Conservation (phyloP, 1,140 invertebrate genomes). For the Gonatopus flavifemur region DNA sequence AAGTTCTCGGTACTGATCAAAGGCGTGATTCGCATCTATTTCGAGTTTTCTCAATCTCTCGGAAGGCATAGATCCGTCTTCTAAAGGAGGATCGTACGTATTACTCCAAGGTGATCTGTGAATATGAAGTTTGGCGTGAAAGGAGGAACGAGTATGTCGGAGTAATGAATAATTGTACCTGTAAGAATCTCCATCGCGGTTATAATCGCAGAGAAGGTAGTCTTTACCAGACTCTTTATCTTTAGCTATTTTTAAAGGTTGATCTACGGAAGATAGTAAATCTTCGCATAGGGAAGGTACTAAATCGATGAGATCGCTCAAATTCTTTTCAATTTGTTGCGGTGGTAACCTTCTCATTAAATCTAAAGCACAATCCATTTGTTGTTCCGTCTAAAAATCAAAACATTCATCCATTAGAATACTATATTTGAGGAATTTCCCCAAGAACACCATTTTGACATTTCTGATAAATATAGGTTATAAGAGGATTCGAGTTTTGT, state of each 20-base stretch:
- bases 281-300: slow-evolving; percentile 96
- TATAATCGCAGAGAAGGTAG: slow-evolving; percentile 98
- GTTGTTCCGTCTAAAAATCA: slow-evolving; percentile 85
- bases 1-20: slow-evolving; percentile 99
- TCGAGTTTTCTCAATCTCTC: slow-evolving; percentile 94
- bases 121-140: too few species aligned
- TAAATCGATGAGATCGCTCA: slow-evolving; percentile 96
- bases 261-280: slow-evolving; percentile 95
- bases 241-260: slow-evolving; percentile 96
- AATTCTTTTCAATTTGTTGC: slow-evolving; percentile 98
- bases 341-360: slow-evolving; percentile 98
- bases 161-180: too few species aligned
- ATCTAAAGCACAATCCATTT: slow-evolving; percentile 98
- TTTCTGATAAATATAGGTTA: slow-evolving; percentile 21
- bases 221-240: slow-evolving; percentile 95
- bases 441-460: slow-evolving; percentile 39
- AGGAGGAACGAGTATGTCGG: slow-evolving; percentile 3
- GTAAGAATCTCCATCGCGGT: slow-evolving; percentile 98
- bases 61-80: slow-evolving; percentile 98
- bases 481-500: slow-evolving; percentile 7
- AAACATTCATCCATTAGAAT: slow-evolving; percentile 2
- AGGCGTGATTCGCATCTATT: slow-evolving; percentile 96
- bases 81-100: slow-evolving; percentile 94
- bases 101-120: slow-evolving; percentile 98
- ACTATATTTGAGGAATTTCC: background rate